Evolutionary conservation across 2,113 vertebrate species (phyloP), one percentile per base, ranked within the genome.

Genomic region (Picathartes gymnocephalus): DNA sequence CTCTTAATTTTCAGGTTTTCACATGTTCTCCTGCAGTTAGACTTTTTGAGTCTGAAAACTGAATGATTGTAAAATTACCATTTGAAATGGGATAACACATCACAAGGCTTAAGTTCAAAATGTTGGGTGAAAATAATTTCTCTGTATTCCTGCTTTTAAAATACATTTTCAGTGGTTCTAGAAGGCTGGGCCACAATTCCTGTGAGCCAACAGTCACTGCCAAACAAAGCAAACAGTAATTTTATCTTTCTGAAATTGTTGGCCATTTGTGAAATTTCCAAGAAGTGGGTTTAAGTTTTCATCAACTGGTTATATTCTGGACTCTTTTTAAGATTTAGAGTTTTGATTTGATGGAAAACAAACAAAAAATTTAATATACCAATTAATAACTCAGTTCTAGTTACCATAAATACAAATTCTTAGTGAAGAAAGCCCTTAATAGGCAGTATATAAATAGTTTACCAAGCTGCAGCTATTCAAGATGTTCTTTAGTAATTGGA

Each of bases 1-100:
- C 13, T 93, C 73, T 79, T 77, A 96, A 61, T 86, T 86, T 96
- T 95, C 33, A 44, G 12, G 33, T 90, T 88, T 93, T 76, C 45
- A 72, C 40, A 44, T 33, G 27, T 57, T 73, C 30, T 91, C 10
- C 40, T 73, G 42, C 37, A 78, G 39, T 51, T 56, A 53, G 61
- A 91, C 2, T 77, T 89, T 57, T 83, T 72, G 13, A 70, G 30
- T 48, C 8, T 57, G 28, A 73, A 79, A 61, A 40, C 7, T 30
- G 35, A 81, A 58, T 70, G 42, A 40, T 44, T 33, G 44, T 68
- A 68, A 89, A 84, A 70, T 48, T 76, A 35, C 27, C 19, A 39
- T 80, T 91, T 89, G 61, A 79, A 87, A 31, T 72, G 37, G 48
- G 13, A n/a, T 79, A 90, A 45, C 85, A 42, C 19, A 72, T 65